A percentile compares a stretch with the other conserved stretches of the same genome.
phyloP scores from a whole-genome alignment of 2,113 vertebrate species.

The Spilogale gracilis region DNA sequence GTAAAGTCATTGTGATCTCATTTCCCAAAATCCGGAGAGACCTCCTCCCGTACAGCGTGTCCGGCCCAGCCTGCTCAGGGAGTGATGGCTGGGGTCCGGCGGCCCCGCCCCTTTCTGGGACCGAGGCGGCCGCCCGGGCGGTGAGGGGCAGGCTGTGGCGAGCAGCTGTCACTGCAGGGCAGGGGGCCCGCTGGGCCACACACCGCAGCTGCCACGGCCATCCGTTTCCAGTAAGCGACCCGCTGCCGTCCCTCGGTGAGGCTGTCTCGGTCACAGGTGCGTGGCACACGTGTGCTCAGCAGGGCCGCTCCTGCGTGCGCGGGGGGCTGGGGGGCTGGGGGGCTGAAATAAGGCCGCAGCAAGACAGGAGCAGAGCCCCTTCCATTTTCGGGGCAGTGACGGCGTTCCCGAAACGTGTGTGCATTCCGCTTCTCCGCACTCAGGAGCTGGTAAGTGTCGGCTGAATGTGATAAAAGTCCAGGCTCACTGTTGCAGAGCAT shows the following conservation, averaged over 20 bases:
- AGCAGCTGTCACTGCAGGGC: constrained; percentile 73
- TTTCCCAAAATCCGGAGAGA: constrained; percentile 33
- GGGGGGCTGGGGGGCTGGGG: background rate
- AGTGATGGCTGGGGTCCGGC: background rate
- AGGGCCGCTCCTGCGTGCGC: no score
- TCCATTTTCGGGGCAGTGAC: background rate
- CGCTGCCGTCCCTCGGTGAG: constrained; percentile 14
- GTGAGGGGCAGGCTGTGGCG: background rate
- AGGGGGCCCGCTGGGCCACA: constrained; percentile 9
- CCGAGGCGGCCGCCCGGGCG: constrained; percentile 4
- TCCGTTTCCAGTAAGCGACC: constrained; percentile 74
- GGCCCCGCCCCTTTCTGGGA: background rate
- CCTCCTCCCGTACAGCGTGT: background rate
- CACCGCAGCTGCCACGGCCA: constrained; percentile 70
- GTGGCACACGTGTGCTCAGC: background rate
- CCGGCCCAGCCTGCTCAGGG: background rate
- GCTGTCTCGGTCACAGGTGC: constrained; percentile 71
- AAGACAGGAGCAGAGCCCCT: background rate
- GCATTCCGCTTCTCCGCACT: background rate
- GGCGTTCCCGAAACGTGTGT: background rate
- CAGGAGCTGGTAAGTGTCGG: background rate
- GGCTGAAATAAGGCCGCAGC: background rate
- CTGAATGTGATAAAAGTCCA: background rate
- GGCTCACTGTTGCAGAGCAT: background rate
- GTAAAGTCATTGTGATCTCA: background rate